Base-by-base conservation (phyloP, 2,113 vertebrate genomes). In the Mormoops blainvillei region DNA sequence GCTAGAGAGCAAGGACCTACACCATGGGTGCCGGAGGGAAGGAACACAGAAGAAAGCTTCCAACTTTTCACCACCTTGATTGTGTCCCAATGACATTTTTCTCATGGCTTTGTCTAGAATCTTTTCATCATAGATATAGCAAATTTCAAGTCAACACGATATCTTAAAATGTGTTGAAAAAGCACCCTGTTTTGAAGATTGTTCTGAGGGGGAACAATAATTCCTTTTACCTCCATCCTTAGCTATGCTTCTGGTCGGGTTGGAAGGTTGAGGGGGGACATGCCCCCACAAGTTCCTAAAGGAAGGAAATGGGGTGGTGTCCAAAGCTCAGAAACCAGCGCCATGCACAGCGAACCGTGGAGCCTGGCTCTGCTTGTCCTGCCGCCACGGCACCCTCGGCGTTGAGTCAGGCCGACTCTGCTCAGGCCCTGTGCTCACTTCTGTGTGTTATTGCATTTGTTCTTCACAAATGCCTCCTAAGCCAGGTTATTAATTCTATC, bases 321-420 rank as follows among this genome's bases (percentile, higher is more conserved):
- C 38, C 67, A 16, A 48, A 52, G 52, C 20, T 31, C 70, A 68
- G 86, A 81, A 65, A 61, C 7, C 48, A 19, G 33, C 0, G 3
- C 43, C 36, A 12, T 2, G 36, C 50, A 56, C 3, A 10, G 13
- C 9, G 67, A 56, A 6, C 33, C 7, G 0, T 28, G 20, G 20
- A 41, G 12, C 36, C n/a, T 28, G 43, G 31, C 8, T 74, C 52
- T 36, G 1, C 24, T 26, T 33, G 11, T 7, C 81, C 22, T 24
- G 2, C 0, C 0, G 63, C 50, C 10, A 0, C 7, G 4, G n/a
- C 4, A 2, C 58, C 0, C 19, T 22, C 36, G 0, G 6, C 5
- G 1, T 20, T 38, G 13, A 3, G 33, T 67, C 8, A 8, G 16
- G 26, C 81, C 41, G 18, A 36, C 78, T 15, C 61, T 63, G 58